Base-by-base conservation (phyloP, 2,888 invertebrate genomes). In the Agriopis aurantiaria region DNA sequence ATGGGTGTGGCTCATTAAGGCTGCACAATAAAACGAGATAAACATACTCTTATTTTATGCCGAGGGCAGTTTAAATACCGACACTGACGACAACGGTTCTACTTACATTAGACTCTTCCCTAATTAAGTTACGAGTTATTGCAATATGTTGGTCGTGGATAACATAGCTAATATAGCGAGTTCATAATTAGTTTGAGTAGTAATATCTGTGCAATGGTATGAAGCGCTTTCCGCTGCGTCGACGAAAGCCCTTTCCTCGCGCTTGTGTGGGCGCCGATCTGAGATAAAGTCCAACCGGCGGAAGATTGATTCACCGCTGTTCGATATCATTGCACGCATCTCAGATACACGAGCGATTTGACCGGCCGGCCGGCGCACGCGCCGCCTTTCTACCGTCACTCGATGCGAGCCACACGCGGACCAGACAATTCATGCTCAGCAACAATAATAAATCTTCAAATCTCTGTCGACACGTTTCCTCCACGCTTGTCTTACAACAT, bases 301-400 rank as follows among this genome's bases (percentile, higher is more conserved):
- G 81, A 88, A 92, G 91, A 93, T 93, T 92, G 91, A 93, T 93
- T 92, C 91, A 89, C 88, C 84, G 86, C 87, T 84, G 82, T 81
- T 80, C 80, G 82, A 82, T 91, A 93, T 92, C 91, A 83, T 73
- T 80, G 83, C 84, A 84, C 81, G 80, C 85, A 91, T 91, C 91
- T 88, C 69, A 84, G 88, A 90, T 89, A 86, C 81, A 82, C 78
- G 82, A 82, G 80, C 76, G 90, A 90, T 91, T 82, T 78, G 83
- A 82, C 76, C 80, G 77, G 71, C 76, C 80, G 77, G 71, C 65
- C 73, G 69, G 80, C 80, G 89, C 90, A 88, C 90, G 90, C 88
- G 91, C 86, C 86, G 81, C 81, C 78, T 80, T 78, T 75, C 74
- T 87, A 90, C 87, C 86, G 81, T 81, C 77, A 52, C 58, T 67